A percentile compares a stretch with the other conserved stretches of the same genome.
Evolutionary conservation across 64 coral and sea anemone genomes (phyloP).

Genomic region (Porites australiensis): DNA sequence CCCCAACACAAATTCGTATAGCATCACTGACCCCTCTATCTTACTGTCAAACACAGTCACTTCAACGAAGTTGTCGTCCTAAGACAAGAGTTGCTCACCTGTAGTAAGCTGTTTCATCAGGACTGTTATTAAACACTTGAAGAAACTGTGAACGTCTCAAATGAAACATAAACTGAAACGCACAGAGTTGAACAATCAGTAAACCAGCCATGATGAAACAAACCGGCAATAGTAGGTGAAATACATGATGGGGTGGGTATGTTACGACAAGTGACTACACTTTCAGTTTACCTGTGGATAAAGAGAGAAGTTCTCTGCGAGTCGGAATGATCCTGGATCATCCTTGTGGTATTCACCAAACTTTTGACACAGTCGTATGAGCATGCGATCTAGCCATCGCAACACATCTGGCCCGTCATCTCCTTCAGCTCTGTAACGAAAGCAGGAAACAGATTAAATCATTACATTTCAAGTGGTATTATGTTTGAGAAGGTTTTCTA

Average conservation of each 20-base stretch:
- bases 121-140: slow-evolving; percentile 99
- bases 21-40: too few species aligned
- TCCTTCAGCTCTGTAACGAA: slow-evolving; percentile 72
- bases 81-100: slow-evolving; percentile 40
- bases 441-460: not conserved
- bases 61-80: too few species aligned
- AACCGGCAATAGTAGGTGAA: not conserved
- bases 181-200: not conserved
- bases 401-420: slow-evolving; percentile 98
- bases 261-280: not conserved
- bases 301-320: slow-evolving; percentile 96
- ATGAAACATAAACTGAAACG: slow-evolving; percentile 98
- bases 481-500: not conserved
- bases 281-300: slow-evolving; percentile 89
- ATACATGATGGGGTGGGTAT: not conserved
- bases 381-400: slow-evolving; percentile 98
- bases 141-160: slow-evolving; percentile 97
- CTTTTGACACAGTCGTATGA: slow-evolving; percentile 98
- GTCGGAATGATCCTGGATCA: slow-evolving; percentile 90
- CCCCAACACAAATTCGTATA: too few species aligned
- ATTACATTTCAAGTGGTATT: not conserved
- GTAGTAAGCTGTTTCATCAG: slow-evolving; percentile 98
- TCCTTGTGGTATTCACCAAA: slow-evolving; percentile 99
- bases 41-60: too few species aligned
- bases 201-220: not conserved